Conservation (phyloP, 2,113 vertebrate species). For the Aplodontia rufa region DNA sequence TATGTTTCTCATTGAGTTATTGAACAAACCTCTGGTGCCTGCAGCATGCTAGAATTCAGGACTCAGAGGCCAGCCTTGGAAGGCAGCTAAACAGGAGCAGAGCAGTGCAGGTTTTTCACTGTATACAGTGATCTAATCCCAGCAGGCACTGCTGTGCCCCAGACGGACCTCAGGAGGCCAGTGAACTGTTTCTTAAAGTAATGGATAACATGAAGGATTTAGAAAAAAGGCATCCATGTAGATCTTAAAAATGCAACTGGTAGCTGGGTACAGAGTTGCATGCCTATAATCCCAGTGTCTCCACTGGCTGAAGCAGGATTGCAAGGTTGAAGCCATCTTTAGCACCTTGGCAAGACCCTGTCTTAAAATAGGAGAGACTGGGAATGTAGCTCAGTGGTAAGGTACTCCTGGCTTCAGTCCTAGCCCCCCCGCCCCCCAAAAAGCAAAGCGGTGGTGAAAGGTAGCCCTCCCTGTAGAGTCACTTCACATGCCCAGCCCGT, state of each 20-base stretch:
- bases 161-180: neutral
- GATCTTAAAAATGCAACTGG: neutral
- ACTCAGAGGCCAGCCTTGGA: neutral
- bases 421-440: too few species aligned
- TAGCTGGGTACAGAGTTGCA: neutral
- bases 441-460: too few species aligned
- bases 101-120: neutral
- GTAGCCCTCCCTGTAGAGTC: too few species aligned
- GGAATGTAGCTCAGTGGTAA: too few species aligned
- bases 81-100: neutral
- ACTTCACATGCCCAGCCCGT: neutral
- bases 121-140: neutral
- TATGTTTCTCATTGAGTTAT: neutral
- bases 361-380: too few species aligned
- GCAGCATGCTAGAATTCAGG: neutral
- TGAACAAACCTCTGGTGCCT: constrained; percentile 8
- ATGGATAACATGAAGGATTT: neutral
- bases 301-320: too few species aligned
- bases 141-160: neutral
- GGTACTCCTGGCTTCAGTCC: too few species aligned
- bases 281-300: too few species aligned
- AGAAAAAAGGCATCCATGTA: neutral
- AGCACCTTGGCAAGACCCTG: too few species aligned
- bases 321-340: too few species aligned
- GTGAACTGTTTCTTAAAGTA: neutral